Base-by-base conservation (phyloP, 1,140 invertebrate species). In the Brachystomella parvula region DNA sequence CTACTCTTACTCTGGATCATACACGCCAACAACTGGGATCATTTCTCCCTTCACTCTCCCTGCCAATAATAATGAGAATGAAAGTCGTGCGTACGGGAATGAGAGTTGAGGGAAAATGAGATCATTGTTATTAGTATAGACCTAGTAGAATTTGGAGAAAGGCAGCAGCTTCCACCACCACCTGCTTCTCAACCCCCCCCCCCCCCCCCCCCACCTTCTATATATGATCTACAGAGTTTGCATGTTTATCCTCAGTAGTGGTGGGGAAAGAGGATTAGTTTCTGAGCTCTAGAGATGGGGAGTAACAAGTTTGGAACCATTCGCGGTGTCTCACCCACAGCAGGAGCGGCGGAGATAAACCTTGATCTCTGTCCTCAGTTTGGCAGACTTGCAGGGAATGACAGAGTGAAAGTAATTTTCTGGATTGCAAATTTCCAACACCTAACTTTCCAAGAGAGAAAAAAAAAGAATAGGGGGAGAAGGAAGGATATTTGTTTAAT, bases 91-190 rank as follows among this genome's bases (percentile, higher is more conserved):
- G n/a, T n/a, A 44, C 39, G 39, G 39, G 39, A 44, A 44, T 53
- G 49, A 24, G 49, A 53, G 24, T 24, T 15, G 49, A 53, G 24
- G 24, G 49, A 53, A 53, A 53, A 53, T 53, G 49, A 26, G 49
- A 26, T 53, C 49, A 19, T 53, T 53, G 6, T 6, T 26, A 12
- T 53, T 9, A 24, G 6, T 53, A 53, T 24, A 12, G 39, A 44
- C 39, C 39, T 44, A 44, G 9, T 12, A n/a, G 39, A 9, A 12
- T 44, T 44, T n/a, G 39, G n/a, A 12, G 9, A 9, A 44, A 9
- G 9, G 39, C 39, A 44, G 39, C n/a, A 9, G 39, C n/a, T 44
- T 12, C 9, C 39, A 12, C 39, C 39, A n/a, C 39, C 39, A n/a
- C 39, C 9, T 44, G 39, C 39, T n/a, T 9, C 9, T n/a, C 39